A percentile compares a stretch with the other conserved stretches of the same genome.
These are phyloP conservation scores for Thymelicus acteon DNA, from an alignment of 2,888 invertebrate genomes.

Conservation along the genomic window DNA sequence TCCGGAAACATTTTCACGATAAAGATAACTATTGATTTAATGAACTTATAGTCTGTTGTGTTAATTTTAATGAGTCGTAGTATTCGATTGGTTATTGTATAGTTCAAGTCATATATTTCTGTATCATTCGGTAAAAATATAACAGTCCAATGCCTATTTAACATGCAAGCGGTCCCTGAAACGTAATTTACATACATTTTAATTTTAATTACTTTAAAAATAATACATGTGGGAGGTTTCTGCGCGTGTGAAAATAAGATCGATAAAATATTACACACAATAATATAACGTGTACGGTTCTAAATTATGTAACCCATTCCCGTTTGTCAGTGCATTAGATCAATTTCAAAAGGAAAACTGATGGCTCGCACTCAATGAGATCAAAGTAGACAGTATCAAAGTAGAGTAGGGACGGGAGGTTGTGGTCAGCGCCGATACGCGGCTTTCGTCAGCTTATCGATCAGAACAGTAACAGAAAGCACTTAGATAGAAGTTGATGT, in stretches of 20 bases:
- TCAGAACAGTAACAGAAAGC: neutral
- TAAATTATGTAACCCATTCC: constrained; percentile 1
- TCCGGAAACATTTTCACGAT: neutral
- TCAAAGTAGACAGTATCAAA: constrained; percentile 70
- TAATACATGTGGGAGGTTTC: no score
- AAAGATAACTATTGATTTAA: neutral
- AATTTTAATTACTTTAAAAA: no score
- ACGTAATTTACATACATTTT: neutral
- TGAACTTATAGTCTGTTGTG: neutral
- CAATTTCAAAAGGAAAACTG: constrained; percentile 41
- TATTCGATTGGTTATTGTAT: neutral
- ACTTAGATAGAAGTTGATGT: neutral
- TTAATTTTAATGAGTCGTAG: neutral
- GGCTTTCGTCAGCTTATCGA: neutral
- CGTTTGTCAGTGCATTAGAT: constrained; percentile 17
- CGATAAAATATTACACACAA: no score
- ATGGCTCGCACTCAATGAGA: constrained; percentile 48
- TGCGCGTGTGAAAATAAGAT: no score
- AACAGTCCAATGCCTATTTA: neutral
- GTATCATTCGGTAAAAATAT: neutral
- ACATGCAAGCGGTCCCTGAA: neutral
- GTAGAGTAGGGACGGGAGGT: constrained; percentile 55
- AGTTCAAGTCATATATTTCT: neutral
- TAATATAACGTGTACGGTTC: neutral
- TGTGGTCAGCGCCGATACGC: constrained; percentile 3